Conservation (phyloP, 2,113 vertebrate genomes). For the Malurus elegans region DNA sequence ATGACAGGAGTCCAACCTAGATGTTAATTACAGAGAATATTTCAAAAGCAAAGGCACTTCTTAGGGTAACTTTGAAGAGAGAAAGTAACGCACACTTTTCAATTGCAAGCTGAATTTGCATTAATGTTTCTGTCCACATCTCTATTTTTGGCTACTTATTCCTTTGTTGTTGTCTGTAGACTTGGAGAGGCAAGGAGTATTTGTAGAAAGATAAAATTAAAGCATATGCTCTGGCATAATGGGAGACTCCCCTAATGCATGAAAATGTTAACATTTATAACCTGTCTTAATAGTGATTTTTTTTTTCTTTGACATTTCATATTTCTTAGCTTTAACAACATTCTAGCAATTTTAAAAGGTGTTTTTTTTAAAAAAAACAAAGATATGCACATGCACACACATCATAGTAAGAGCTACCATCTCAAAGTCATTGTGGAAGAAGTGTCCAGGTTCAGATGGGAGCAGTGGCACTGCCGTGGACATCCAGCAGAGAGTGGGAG, state of each 20-base stretch:
- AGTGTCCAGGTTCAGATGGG: neutral
- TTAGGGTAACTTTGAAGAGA: neutral
- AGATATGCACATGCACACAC: rapidly evolving
- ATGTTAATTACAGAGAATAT: neutral
- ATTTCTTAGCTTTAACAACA: neutral
- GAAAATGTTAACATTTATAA: neutral
- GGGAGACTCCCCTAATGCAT: neutral
- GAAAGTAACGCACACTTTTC: neutral
- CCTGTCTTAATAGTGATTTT: neutral
- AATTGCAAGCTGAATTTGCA: neutral
- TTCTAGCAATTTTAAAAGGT: neutral
- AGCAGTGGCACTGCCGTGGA: neutral
- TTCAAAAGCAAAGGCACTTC: neutral
- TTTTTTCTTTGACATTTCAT: neutral
- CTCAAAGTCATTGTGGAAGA: neutral
- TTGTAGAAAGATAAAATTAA: neutral
- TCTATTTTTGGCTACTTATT: neutral
- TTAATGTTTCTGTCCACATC: neutral
- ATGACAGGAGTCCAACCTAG: neutral
- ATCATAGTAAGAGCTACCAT: neutral
- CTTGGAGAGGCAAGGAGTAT: neutral
- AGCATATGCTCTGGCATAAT: neutral
- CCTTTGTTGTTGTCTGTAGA: neutral
- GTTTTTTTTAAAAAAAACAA: neutral
- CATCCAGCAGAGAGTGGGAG: neutral